Conservation (phyloP, 2,888 invertebrate species). For the Melipona beecheii region DNA sequence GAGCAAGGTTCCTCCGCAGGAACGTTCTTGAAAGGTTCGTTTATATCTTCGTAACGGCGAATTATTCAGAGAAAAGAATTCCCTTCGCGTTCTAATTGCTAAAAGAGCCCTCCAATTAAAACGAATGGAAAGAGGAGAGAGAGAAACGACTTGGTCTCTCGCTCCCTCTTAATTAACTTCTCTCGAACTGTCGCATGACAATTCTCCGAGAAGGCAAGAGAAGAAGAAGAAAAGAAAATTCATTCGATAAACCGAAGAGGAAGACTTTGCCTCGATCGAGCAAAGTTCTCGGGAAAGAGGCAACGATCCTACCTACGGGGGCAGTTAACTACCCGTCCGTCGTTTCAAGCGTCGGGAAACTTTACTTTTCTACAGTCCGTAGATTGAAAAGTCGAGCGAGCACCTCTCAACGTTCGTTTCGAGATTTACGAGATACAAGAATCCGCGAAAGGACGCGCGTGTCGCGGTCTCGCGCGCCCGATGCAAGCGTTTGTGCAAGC, state of each 20-base stretch:
- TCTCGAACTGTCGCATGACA: conserved; percentile 38
- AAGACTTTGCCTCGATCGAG: not conserved
- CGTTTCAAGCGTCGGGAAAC: not conserved
- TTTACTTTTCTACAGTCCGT: not conserved
- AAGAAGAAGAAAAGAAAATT: not conserved
- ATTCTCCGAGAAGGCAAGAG: conserved; percentile 6
- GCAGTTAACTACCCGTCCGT: not conserved
- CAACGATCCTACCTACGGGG: not conserved
- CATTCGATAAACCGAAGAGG: conserved; percentile 25
- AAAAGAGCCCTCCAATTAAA: conserved; percentile 58
- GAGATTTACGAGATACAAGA: not conserved
- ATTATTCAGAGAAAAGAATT: conserved; percentile 59
- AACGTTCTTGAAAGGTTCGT: conserved; percentile 58
- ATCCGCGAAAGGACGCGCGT: conserved; percentile 1
- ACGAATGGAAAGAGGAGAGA: conserved; percentile 31
- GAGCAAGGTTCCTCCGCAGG: conserved; percentile 7
- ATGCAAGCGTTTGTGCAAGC: conserved; percentile 8
- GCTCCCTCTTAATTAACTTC: conserved; percentile 51
- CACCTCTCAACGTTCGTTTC: not conserved
- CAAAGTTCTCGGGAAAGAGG: not conserved
- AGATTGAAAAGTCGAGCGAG: not conserved
- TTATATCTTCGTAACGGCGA: conserved; percentile 58
- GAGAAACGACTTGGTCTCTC: not conserved
- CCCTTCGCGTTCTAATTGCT: conserved; percentile 57
- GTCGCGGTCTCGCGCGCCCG: not conserved